A percentile compares a stretch with the other conserved stretches of the same genome.
Evolutionary conservation across 1,140 invertebrate genomes (phyloP).

Genomic region (Euwallacea similis): DNA sequence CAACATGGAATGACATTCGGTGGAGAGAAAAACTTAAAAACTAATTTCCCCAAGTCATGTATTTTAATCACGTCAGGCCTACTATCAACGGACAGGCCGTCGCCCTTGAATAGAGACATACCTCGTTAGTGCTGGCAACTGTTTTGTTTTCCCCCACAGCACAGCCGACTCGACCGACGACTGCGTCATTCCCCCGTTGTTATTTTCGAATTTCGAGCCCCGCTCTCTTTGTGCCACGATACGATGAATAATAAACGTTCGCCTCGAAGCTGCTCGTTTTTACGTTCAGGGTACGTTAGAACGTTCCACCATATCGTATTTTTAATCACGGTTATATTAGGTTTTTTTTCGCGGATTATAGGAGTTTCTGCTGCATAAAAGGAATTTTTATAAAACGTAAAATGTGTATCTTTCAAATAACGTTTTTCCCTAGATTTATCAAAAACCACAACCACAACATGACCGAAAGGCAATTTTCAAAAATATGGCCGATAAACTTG

Average conservation of each 20-base stretch:
- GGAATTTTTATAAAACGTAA: too few relatives aligned
- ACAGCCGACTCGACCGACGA: slow-evolving; percentile 15
- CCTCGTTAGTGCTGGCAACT: neutral
- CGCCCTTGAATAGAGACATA: slow-evolving; percentile 16
- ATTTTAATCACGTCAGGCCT: slow-evolving; percentile 14
- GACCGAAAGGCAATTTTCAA: too few relatives aligned
- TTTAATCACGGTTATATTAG: too few relatives aligned
- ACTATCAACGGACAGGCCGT: slow-evolving; percentile 20
- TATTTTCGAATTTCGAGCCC: slow-evolving; percentile 27
- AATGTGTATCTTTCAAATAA: too few relatives aligned
- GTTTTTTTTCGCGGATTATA: too few relatives aligned
- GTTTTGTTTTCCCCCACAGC: neutral
- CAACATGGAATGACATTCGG: too few relatives aligned
- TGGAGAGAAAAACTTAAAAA: neutral
- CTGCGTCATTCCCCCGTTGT: slow-evolving; percentile 25
- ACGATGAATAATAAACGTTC: slow-evolving; percentile 21
- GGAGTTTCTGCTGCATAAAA: too few relatives aligned
- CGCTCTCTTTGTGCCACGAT: neutral
- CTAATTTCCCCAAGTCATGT: slow-evolving; percentile 9
- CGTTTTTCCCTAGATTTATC: too few relatives aligned
- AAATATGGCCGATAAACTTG: too few relatives aligned
- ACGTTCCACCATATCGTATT: too few relatives aligned
- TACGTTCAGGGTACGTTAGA: neutral
- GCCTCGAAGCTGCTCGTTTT: neutral
- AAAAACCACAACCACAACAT: too few relatives aligned